These are phyloP conservation scores for Chrysomallon squamiferum DNA, from an alignment of 1,140 invertebrate genomes.

Conservation along the genomic window DNA sequence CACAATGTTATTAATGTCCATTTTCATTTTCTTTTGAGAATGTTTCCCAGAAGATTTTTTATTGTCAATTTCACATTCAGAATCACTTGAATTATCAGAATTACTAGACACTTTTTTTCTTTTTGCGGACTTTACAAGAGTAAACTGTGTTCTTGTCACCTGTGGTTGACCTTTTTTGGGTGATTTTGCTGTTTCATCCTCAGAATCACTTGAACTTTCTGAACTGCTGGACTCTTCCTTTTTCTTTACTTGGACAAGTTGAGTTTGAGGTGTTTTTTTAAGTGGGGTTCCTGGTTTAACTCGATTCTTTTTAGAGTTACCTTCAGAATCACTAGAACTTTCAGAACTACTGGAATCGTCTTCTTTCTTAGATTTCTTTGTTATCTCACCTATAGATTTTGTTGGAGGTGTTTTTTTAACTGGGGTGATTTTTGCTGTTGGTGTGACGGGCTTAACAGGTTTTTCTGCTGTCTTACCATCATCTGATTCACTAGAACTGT, in stretches of 20 bases:
- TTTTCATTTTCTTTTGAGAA: too few relatives aligned
- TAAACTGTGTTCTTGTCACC: too few relatives aligned
- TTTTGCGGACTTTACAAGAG: too few relatives aligned
- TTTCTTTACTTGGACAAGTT: not conserved
- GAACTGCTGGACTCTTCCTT: conserved; percentile 7
- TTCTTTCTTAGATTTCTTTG: conserved; percentile 24
- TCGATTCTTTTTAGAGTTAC: conserved; percentile 14
- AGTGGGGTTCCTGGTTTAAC: conserved; percentile 12
- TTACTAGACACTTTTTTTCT: too few relatives aligned
- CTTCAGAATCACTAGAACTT: conserved; percentile 9
- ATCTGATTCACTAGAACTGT: not conserved
- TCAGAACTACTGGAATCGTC: conserved; percentile 18
- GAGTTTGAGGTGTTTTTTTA: conserved; percentile 8
- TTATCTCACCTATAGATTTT: not conserved
- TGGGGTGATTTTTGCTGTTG: too few relatives aligned
- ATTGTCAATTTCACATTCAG: too few relatives aligned
- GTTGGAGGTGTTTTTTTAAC: not conserved
- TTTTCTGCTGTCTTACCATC: conserved; percentile 6
- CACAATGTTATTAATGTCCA: too few relatives aligned
- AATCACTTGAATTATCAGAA: too few relatives aligned
- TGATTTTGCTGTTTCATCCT: too few relatives aligned
- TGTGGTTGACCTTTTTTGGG: too few relatives aligned
- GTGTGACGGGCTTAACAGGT: too few relatives aligned
- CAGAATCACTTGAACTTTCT: conserved; percentile 5
- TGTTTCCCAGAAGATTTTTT: too few relatives aligned